Conservation (phyloP, 2,888 invertebrate species). For the Eupithecia tripunctaria region DNA sequence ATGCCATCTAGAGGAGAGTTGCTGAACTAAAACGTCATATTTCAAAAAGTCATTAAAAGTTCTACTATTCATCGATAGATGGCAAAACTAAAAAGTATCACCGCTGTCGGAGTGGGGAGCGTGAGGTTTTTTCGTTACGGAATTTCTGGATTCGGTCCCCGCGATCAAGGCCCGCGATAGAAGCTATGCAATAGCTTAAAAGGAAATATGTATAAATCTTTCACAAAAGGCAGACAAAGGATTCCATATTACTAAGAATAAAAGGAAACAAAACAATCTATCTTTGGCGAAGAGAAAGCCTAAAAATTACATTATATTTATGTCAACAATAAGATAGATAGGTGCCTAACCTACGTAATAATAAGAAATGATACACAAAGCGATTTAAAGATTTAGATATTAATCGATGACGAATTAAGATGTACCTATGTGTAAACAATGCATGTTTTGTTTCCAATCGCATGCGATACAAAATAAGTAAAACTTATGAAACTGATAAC, state of each 20-base stretch:
- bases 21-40: too few relatives aligned
- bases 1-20: too few relatives aligned
- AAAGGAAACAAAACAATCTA: slow-evolving; percentile 2
- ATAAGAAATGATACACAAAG: background rate
- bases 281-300: background rate
- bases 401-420: background rate
- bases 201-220: slow-evolving; percentile 1
- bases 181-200: too few relatives aligned
- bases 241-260: background rate
- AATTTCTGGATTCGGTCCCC: too few relatives aligned
- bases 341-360: background rate
- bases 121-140: too few relatives aligned
- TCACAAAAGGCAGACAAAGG: slow-evolving; percentile 3
- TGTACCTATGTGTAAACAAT: background rate
- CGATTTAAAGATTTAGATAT: background rate
- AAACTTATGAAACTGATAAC: background rate
- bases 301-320: background rate
- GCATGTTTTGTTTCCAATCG: background rate
- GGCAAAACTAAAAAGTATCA: too few relatives aligned
- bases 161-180: too few relatives aligned
- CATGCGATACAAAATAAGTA: background rate
- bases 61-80: too few relatives aligned
- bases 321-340: background rate
- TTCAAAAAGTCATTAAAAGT: too few relatives aligned
- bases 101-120: too few relatives aligned